phyloP scores from a whole-genome alignment of 2,113 vertebrate genomes.

The Sialia sialis region DNA sequence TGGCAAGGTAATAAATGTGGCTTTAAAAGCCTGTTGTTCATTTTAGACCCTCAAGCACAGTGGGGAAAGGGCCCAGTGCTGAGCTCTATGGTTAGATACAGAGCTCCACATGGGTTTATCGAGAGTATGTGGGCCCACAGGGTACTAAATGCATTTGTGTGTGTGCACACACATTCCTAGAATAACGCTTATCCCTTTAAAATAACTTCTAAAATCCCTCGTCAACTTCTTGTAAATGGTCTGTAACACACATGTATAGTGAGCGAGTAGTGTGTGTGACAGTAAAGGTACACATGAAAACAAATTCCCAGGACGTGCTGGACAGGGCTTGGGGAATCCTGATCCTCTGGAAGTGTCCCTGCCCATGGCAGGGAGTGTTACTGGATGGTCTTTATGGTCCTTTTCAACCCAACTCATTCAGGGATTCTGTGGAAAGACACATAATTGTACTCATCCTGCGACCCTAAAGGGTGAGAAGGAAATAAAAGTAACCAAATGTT shows the following conservation, averaged over 20 bases:
- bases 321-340: background rate
- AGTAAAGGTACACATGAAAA: background rate
- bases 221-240: background rate
- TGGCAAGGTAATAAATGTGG: conserved; percentile 41
- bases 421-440: background rate
- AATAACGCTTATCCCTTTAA: background rate
- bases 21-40: conserved; percentile 42
- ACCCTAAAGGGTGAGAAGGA: background rate
- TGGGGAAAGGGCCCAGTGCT: background rate
- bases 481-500: background rate
- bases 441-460: background rate
- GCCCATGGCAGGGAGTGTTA: background rate
- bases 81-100: background rate
- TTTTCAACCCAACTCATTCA: background rate
- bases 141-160: background rate
- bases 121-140: background rate
- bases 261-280: background rate
- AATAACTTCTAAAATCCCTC: background rate
- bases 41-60: conserved; percentile 38
- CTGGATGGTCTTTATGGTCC: background rate
- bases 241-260: fast-evolving
- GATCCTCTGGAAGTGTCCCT: background rate
- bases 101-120: background rate
- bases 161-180: background rate
- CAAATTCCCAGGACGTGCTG: background rate